Percentiles rank a stretch among this genome's conserved stretches.
Evolutionary conservation across 2,888 invertebrate species (phyloP).

Genomic region (Thalpophila matura): DNA sequence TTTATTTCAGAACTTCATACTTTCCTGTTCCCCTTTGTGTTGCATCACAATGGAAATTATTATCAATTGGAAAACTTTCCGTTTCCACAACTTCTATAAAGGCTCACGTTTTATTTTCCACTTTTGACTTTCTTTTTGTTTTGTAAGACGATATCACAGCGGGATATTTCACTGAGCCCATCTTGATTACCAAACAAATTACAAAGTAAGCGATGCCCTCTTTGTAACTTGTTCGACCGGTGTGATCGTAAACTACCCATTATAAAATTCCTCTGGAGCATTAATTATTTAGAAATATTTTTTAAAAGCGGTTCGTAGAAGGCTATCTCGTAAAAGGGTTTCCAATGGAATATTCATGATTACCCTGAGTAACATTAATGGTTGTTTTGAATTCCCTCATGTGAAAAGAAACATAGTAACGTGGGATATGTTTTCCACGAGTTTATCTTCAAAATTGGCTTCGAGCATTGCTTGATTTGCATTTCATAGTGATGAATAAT

Average conservation of each 20-base stretch:
- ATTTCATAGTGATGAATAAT: conserved; percentile 58
- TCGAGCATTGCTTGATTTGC: conserved; percentile 62
- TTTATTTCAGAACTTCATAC: conserved; percentile 89
- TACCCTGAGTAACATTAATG: conserved; percentile 82
- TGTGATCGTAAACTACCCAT: conserved; percentile 59
- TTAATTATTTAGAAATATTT: conserved; percentile 76
- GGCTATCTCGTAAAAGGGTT: conserved; percentile 81
- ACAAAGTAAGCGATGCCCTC: conserved; percentile 51
- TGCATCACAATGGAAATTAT: conserved; percentile 89
- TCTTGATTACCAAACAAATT: conserved; percentile 67
- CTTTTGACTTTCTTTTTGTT: conserved; percentile 80
- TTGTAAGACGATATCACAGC: conserved; percentile 70
- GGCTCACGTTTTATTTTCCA: conserved; percentile 83
- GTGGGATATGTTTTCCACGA: conserved; percentile 69
- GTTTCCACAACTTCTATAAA: conserved; percentile 82
- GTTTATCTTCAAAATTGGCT: conserved; percentile 72
- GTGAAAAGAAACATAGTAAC: conserved; percentile 76
- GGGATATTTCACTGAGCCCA: conserved; percentile 67
- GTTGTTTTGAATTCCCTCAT: conserved; percentile 82
- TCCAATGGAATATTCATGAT: conserved; percentile 82
- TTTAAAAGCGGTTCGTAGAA: conserved; percentile 71
- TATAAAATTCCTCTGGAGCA: conserved; percentile 60
- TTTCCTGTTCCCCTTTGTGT: conserved; percentile 86
- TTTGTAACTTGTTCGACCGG: conserved; percentile 40
- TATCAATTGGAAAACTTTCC: conserved; percentile 89